Evolutionary conservation across 1,140 invertebrate genomes (phyloP), one percentile per base, ranked within the genome.

Genomic region (Euwallacea fornicatus): DNA sequence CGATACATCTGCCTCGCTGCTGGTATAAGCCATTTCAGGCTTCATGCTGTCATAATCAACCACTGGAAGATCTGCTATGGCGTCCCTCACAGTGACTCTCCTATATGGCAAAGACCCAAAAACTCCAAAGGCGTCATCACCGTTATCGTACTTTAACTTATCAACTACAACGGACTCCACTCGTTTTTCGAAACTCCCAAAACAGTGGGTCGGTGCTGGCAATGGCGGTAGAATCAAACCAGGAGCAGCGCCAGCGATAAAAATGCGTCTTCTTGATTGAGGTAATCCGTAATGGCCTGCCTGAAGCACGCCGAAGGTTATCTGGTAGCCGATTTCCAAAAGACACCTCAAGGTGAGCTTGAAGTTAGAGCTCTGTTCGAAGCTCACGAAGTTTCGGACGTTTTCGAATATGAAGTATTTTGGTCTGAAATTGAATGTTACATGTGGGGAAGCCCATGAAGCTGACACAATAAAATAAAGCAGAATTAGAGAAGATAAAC

Each of bases 261-360:
- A 91, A 41, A 92, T 85, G 71, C 92, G 84, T 73, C 91, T 82
- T 62, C 93, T 82, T 0, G 91, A 93, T 80, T 95, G 93, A 9
- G 93, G 90, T 2, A 96, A 87, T 0, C 94, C 94, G 79, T 92
- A 96, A 79, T 90, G 89, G 6, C 93, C 93, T n/a, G 93, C 93
- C 84, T 96, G 93, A 6, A 95, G 78, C 13, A 95, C 85, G 2
- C 91, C 93, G 82, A 95, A 93, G 0, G 91, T 90, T 75, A 92
- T 93, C 79, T 95, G 93, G 79, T 96, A 96, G 0, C 93, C 93
- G 89, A 96, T 94, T 44, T 88, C 84, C 13, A 94, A 74, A 2
- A 95, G 81, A 75, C 92, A 92, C 6, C 90, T 82, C 33, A 95
- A 78, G 0, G 92, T 90, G 62, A 94, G 78, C 82, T 95, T 95